Conservation (phyloP, 2,113 vertebrate genomes). For the Carassius auratus region DNA sequence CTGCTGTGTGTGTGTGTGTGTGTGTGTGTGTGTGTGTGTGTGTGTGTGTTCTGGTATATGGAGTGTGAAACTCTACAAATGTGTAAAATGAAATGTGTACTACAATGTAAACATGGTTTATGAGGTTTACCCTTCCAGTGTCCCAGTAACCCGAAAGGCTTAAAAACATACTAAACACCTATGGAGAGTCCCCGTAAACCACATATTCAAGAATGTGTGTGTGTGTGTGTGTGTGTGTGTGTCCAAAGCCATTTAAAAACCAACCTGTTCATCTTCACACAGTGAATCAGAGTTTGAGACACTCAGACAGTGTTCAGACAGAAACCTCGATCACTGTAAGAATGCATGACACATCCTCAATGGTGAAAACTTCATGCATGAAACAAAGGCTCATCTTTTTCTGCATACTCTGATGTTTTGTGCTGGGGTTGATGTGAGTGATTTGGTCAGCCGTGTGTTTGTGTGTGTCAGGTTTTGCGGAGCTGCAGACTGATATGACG, state of each 20-base stretch:
- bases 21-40: background rate
- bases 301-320: background rate
- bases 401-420: background rate
- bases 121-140: background rate
- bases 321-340: background rate
- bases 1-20: background rate
- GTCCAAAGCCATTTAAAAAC: background rate
- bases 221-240: background rate
- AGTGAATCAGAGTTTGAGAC: background rate
- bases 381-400: background rate
- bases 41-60: background rate
- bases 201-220: too few species aligned
- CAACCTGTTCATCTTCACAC: background rate
- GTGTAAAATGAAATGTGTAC: background rate
- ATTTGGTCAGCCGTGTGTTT: background rate
- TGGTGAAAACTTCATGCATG: background rate
- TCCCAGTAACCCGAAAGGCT: background rate
- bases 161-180: too few species aligned
- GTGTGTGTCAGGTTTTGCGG: slow-evolving; percentile 85
- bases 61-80: background rate
- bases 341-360: background rate
- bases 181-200: too few species aligned
- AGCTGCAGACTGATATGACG: slow-evolving; percentile 99
- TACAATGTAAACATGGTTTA: background rate
- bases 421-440: background rate